Percentiles rank a stretch among this genome's conserved stretches.
These are phyloP conservation scores for Anas platyrhynchos DNA, from an alignment of 2,113 vertebrate genomes.

Conservation along the genomic window DNA sequence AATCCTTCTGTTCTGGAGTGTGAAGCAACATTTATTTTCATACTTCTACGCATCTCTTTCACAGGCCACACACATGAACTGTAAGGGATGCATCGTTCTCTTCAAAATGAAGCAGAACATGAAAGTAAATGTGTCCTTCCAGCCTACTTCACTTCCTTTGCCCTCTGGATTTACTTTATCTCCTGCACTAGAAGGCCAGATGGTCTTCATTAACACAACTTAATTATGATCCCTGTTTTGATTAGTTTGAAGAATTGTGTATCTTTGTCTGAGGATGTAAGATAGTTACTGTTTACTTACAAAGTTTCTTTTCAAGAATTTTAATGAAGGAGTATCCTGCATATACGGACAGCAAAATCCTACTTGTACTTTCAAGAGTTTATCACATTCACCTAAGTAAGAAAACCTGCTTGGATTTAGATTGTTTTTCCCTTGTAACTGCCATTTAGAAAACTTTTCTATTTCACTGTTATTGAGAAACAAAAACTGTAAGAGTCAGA, in stretches of 20 bases:
- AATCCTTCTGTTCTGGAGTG: not conserved
- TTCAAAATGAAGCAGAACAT: not conserved
- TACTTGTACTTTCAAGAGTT: not conserved
- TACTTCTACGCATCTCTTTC: not conserved
- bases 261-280: not conserved
- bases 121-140: not conserved
- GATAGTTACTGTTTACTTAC: not conserved
- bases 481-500: not conserved
- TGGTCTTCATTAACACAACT: not conserved
- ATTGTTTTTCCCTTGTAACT: not conserved
- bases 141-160: not conserved
- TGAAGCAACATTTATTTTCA: not conserved
- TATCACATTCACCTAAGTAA: not conserved
- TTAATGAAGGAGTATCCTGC: not conserved
- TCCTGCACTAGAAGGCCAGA: rapidly evolving
- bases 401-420: not conserved
- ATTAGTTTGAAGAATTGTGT: not conserved
- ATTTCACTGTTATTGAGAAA: not conserved
- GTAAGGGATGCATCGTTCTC: not conserved
- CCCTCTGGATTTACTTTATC: not conserved
- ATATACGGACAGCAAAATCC: not conserved
- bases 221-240: not conserved
- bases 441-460: not conserved
- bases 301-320: not conserved
- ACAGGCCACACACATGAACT: rapidly evolving